Conservation (phyloP, 2,888 invertebrate genomes). For the Stenotaenia linearis region DNA sequence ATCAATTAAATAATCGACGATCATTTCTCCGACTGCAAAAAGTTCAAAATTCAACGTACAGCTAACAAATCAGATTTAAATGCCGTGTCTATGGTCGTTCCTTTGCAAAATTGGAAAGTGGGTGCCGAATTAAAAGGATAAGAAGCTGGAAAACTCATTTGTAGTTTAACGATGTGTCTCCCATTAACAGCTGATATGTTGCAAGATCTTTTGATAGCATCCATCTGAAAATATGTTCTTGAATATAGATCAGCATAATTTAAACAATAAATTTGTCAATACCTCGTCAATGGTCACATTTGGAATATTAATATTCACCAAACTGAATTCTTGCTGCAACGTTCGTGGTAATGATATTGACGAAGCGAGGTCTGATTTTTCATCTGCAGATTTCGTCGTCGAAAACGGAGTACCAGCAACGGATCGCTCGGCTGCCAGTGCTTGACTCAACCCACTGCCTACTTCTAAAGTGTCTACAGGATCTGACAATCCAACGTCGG, state of each 20-base stretch:
- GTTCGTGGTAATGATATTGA: slow-evolving; percentile 26
- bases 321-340: slow-evolving; percentile 42
- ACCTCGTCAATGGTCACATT: slow-evolving; percentile 66
- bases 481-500: background rate
- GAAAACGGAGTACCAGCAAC: background rate
- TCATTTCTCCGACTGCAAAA: too few species aligned
- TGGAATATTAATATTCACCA: slow-evolving; percentile 59
- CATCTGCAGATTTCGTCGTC: background rate
- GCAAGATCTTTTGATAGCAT: slow-evolving; percentile 56
- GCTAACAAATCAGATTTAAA: slow-evolving; percentile 70
- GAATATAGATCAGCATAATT: too few species aligned
- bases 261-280: slow-evolving; percentile 63
- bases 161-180: slow-evolving; percentile 54
- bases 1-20: slow-evolving; percentile 27
- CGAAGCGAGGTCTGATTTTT: background rate
- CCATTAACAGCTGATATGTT: slow-evolving; percentile 56
- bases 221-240: too few species aligned
- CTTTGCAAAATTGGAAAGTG: slow-evolving; percentile 62
- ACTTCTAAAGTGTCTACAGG: background rate
- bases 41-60: slow-evolving; percentile 45
- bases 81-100: slow-evolving; percentile 63
- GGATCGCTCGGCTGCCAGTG: background rate
- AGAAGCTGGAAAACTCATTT: slow-evolving; percentile 63
- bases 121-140: slow-evolving; percentile 64
- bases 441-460: background rate